These are phyloP conservation scores for Idaea straminata DNA, from an alignment of 2,888 invertebrate genomes.

Conservation along the genomic window DNA sequence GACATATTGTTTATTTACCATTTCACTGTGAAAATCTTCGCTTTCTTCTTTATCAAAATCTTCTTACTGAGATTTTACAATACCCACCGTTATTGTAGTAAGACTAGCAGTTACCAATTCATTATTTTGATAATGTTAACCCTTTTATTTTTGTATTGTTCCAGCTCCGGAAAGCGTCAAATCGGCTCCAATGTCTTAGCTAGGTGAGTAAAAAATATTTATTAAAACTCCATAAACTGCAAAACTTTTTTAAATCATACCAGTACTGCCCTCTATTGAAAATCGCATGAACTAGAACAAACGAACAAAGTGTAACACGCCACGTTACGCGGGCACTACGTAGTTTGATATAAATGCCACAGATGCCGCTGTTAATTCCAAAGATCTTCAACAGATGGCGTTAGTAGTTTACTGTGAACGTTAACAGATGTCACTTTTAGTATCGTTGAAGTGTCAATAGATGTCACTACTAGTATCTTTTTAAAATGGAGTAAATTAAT, in stretches of 20 bases:
- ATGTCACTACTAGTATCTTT: constrained; percentile 12
- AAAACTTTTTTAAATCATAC: not conserved
- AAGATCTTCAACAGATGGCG: constrained; percentile 38
- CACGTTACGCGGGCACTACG: not conserved
- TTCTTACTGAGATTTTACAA: not conserved
- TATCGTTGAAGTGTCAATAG: constrained; percentile 6
- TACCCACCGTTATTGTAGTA: not conserved
- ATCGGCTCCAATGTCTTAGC: constrained; percentile 93
- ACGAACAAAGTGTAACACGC: not conserved
- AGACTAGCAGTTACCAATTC: not conserved
- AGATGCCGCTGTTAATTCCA: constrained; percentile 42
- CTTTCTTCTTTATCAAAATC: not conserved
- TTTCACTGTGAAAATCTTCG: not conserved
- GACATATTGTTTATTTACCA: not conserved
- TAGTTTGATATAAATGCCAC: constrained; percentile 6
- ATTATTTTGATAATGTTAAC: constrained; percentile 4
- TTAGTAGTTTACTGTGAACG: constrained; percentile 13
- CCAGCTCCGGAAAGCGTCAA: constrained; percentile 89
- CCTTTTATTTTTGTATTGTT: constrained; percentile 55
- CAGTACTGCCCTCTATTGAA: constrained; percentile 8
- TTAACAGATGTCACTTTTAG: constrained; percentile 16
- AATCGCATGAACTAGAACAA: not conserved
- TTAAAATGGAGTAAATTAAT: constrained; percentile 15
- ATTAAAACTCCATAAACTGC: constrained; percentile 13
- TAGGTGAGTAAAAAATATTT: constrained; percentile 78